These are phyloP conservation scores for Caenorhabditis sp. DNA, from an alignment of 2,888 invertebrate genomes.

Conservation along the genomic window DNA sequence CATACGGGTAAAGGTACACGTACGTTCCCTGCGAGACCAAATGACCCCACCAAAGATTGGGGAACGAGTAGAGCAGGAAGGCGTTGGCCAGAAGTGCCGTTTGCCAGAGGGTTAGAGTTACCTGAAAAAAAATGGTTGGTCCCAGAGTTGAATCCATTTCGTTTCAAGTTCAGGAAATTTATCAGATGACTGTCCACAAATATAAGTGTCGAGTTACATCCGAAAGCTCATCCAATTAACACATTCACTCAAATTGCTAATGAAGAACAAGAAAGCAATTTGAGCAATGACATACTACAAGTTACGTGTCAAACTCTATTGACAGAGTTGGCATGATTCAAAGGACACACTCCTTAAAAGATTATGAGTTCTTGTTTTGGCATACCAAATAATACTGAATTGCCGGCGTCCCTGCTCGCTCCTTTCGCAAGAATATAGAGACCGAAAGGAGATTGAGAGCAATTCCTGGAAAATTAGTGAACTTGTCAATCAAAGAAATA, in stretches of 20 bases:
- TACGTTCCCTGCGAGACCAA: conserved; percentile 67
- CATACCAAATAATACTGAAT: conserved; percentile 78
- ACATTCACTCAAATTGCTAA: conserved; percentile 19
- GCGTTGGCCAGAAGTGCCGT: conserved; percentile 77
- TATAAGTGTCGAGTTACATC: not conserved
- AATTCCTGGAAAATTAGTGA: conserved; percentile 61
- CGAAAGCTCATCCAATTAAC: conserved; percentile 31
- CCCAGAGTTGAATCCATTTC: no score
- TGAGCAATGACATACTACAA: no score
- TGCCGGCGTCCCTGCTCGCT: conserved; percentile 72
- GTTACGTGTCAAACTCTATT: no score
- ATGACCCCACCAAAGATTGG: conserved; percentile 71
- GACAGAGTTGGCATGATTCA: no score
- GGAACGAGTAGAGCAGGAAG: conserved; percentile 76
- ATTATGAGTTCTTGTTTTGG: no score
- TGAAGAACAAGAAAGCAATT: no score
- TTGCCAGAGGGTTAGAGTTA: conserved; percentile 77
- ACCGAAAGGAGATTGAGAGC: conserved; percentile 75
- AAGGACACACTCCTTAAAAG: no score
- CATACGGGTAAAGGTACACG: conserved; percentile 75
- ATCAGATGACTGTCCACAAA: no score
- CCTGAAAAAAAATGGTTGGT: conserved; percentile 63
- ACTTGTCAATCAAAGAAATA: not conserved
- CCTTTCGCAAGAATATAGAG: conserved; percentile 74
- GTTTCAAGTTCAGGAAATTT: no score